Evolutionary conservation across 1,140 invertebrate genomes (phyloP).

Genomic region (Metaphire vulgaris): DNA sequence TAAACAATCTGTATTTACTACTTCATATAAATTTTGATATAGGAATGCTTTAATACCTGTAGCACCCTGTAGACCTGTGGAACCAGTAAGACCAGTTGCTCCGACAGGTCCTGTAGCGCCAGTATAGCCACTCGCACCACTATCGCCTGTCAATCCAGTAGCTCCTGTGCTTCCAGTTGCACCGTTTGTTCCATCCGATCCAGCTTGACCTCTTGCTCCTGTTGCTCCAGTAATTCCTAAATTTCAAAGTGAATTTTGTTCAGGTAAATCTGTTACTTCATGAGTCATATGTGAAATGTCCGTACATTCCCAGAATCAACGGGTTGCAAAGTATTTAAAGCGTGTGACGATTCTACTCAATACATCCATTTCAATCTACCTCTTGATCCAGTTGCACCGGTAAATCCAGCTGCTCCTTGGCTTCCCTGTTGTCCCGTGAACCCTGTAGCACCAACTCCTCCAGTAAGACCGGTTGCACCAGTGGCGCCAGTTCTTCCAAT

Average conservation of each 20-base stretch:
- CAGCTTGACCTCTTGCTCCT: background rate
- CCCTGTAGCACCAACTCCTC: background rate
- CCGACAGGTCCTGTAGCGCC: constrained; percentile 20
- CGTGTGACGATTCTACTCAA: no score
- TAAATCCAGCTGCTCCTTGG: background rate
- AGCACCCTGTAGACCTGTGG: constrained; percentile 13
- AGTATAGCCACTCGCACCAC: constrained; percentile 5
- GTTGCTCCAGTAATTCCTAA: background rate
- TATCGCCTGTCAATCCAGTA: constrained; percentile 12
- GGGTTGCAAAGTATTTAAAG: no score
- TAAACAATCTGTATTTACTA: no score
- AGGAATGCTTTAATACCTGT: background rate
- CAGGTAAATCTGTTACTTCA: no score
- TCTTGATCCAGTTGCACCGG: background rate
- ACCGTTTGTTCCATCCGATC: constrained; percentile 18
- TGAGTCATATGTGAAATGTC: no score
- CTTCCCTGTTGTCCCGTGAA: background rate
- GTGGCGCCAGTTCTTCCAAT: background rate
- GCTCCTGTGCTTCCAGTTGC: constrained; percentile 6
- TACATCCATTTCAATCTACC: no score
- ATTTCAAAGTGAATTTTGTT: background rate
- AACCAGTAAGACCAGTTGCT: constrained; percentile 14
- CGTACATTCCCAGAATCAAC: no score
- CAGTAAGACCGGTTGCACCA: background rate
- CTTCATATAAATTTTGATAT: no score